Percentiles rank a stretch among this genome's conserved stretches.
These are phyloP conservation scores for Temnothorax unifasciatus DNA, from an alignment of 2,888 invertebrate species.

Conservation along the genomic window DNA sequence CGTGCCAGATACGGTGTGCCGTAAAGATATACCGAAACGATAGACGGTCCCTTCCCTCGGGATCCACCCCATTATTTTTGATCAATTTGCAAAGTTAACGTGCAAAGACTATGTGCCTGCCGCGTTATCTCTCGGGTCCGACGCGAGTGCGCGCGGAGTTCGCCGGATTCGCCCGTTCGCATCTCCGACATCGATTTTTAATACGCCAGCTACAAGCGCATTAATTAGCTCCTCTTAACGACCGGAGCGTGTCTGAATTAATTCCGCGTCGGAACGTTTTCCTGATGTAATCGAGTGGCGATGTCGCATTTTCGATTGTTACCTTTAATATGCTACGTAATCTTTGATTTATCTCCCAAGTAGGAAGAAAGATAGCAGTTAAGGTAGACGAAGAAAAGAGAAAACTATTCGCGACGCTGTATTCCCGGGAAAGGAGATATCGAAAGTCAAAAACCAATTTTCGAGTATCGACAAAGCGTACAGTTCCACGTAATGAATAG, in stretches of 20 bases:
- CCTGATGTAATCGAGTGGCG: conserved; percentile 10
- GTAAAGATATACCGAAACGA: conserved; percentile 56
- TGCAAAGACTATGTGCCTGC: conserved; percentile 31
- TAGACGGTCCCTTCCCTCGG: conserved; percentile 30
- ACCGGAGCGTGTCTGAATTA: conserved; percentile 15
- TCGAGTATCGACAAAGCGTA: background rate
- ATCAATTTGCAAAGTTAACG: conserved; percentile 44
- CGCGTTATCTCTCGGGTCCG: conserved; percentile 22
- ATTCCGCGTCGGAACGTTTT: conserved; percentile 20
- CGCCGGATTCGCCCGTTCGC: background rate
- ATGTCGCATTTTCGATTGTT: background rate
- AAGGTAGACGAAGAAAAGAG: background rate
- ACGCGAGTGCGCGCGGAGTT: background rate
- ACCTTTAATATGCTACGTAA: background rate
- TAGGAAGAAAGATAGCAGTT: no score
- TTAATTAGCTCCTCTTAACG: conserved; percentile 28
- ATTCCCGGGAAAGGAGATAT: background rate
- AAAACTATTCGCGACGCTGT: background rate
- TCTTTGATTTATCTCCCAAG: background rate
- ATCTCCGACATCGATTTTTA: conserved; percentile 35
- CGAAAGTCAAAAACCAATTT: conserved; percentile 6
- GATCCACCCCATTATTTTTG: conserved; percentile 53
- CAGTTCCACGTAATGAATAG: background rate
- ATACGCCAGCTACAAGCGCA: conserved; percentile 3
- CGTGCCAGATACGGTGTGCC: conserved; percentile 43